phyloP scores from a whole-genome alignment of 2,888 invertebrate species.

The Dendrolimus houi region DNA sequence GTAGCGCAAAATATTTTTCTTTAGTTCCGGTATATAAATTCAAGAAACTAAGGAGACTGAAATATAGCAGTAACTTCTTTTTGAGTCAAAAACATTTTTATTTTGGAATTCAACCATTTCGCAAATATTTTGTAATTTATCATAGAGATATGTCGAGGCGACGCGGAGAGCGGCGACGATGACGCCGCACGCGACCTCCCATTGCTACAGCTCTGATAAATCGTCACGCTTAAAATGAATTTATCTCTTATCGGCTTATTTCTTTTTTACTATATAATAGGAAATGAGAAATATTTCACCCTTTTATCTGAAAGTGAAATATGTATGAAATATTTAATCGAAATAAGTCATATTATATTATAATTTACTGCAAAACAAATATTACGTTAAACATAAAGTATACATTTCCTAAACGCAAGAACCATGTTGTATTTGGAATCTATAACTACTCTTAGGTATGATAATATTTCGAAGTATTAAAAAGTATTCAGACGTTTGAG shows the following conservation, averaged over 20 bases:
- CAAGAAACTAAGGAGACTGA: too few relatives aligned
- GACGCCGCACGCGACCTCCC: slow-evolving; percentile 43
- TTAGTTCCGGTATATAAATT: too few relatives aligned
- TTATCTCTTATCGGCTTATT: slow-evolving; percentile 42
- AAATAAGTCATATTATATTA: too few relatives aligned
- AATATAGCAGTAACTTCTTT: neutral
- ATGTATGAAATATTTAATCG: too few relatives aligned
- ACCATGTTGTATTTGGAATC: too few relatives aligned
- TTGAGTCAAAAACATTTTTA: slow-evolving; percentile 21
- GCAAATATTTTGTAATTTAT: slow-evolving; percentile 57
- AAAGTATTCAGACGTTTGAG: slow-evolving; percentile 46
- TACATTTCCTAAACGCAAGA: too few relatives aligned
- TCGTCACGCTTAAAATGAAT: slow-evolving; percentile 54
- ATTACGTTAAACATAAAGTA: too few relatives aligned
- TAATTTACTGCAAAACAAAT: too few relatives aligned
- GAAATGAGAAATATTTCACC: too few relatives aligned
- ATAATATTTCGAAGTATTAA: slow-evolving; percentile 53
- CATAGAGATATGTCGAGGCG: slow-evolving; percentile 47
- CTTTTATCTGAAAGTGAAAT: too few relatives aligned
- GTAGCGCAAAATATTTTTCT: too few relatives aligned
- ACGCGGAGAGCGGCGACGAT: slow-evolving; percentile 40
- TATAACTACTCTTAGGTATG: slow-evolving; percentile 21
- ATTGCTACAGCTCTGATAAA: slow-evolving; percentile 43
- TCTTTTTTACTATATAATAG: neutral
- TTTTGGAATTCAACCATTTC: slow-evolving; percentile 43